Evolutionary conservation across 1,140 invertebrate species (phyloP).

Genomic region (Himalopsyche phryganea): DNA sequence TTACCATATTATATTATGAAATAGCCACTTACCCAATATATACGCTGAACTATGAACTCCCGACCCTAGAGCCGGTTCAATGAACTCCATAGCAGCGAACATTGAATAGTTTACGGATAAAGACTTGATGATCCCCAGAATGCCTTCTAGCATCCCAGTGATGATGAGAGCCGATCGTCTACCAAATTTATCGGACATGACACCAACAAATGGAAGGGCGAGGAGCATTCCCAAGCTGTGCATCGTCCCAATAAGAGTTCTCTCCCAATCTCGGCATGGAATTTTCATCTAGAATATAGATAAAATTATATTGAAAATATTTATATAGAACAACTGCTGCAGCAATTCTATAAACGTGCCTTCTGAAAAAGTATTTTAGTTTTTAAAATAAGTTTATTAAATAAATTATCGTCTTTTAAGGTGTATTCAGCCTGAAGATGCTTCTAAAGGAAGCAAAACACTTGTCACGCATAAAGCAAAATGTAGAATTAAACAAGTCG

Average conservation of each 20-base stretch:
- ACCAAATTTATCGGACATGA: conserved; percentile 63
- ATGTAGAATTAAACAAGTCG: too few relatives aligned
- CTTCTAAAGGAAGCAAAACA: too few relatives aligned
- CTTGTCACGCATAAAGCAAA: too few relatives aligned
- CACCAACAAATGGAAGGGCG: conserved; percentile 63
- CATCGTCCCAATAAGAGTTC: conserved; percentile 68
- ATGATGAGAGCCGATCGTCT: conserved; percentile 60
- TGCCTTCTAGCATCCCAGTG: conserved; percentile 54
- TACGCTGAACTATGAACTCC: conserved; percentile 46
- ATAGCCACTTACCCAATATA: conserved; percentile 46
- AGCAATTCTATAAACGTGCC: too few relatives aligned
- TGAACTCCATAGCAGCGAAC: conserved; percentile 63
- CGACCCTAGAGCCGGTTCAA: conserved; percentile 56
- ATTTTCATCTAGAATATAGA: conserved; percentile 42
- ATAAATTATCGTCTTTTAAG: too few relatives aligned
- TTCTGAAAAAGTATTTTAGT: too few relatives aligned
- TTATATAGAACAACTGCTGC: background rate
- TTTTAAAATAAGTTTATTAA: too few relatives aligned
- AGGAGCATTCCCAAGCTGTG: conserved; percentile 67
- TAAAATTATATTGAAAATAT: background rate
- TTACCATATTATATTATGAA: too few relatives aligned
- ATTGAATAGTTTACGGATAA: conserved; percentile 64
- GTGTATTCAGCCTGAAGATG: too few relatives aligned
- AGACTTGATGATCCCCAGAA: conserved; percentile 62
- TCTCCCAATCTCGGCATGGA: conserved; percentile 59